A percentile compares a stretch with the other conserved stretches of the same genome.
Conservation (phyloP, 2,113 vertebrate genomes). For the Rousettus leschenaultii region DNA sequence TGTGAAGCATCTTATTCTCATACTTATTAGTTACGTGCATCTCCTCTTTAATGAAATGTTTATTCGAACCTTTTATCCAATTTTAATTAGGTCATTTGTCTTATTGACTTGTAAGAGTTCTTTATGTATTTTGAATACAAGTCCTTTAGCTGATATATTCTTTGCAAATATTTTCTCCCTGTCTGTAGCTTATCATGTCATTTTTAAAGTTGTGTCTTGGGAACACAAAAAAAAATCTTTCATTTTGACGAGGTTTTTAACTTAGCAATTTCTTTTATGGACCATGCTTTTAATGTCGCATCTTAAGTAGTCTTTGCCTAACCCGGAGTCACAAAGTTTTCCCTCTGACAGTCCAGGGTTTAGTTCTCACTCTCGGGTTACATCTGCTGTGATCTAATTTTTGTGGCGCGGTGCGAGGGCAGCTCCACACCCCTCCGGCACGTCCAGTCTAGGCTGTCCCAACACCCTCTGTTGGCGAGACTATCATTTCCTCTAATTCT, state of each 20-base stretch:
- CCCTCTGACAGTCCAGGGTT: not conserved
- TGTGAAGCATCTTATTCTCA: not conserved
- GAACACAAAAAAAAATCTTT: not conserved
- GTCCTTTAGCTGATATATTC: not conserved
- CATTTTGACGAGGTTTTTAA: not conserved
- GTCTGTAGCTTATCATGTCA: not conserved
- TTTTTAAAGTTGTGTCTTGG: not conserved
- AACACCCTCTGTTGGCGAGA: not conserved
- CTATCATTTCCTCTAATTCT: not conserved
- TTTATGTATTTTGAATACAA: not conserved
- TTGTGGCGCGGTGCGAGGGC: not conserved
- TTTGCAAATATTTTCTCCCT: not conserved
- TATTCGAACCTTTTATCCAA: not conserved
- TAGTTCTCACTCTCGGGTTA: not conserved
- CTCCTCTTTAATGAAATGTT: not conserved
- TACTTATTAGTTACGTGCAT: not conserved
- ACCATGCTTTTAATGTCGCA: not conserved
- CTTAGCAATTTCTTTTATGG: not conserved
- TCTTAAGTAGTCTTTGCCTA: not conserved
- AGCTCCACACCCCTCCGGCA: not conserved
- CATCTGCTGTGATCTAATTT: not conserved
- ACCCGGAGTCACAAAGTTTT: not conserved
- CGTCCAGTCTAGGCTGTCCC: not conserved
- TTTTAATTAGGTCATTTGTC: not conserved
- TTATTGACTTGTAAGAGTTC: not conserved